Evolutionary conservation across 2,888 invertebrate species (phyloP), one percentile per base, ranked within the genome.

Genomic region (Xiphydria camelus): DNA sequence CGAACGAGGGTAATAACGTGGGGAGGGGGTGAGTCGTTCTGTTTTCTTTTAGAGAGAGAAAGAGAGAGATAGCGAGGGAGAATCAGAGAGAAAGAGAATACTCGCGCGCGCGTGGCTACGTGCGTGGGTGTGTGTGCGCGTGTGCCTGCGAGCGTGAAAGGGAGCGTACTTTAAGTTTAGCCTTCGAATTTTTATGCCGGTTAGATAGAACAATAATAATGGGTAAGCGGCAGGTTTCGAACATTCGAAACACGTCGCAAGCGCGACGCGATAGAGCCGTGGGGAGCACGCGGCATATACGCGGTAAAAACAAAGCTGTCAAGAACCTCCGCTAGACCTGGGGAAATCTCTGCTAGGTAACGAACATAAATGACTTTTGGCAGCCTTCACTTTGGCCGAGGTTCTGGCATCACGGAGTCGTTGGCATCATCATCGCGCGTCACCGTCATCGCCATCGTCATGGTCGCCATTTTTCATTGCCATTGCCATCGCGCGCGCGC

Each of bases 281-380:
- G n/a, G n/a, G n/a, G n/a, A n/a, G n/a, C n/a, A n/a, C n/a, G n/a
- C n/a, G n/a, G n/a, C n/a, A n/a, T n/a, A 20, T 38, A 38, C 9
- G 15, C 21, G 21, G n/a, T 25, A 9, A 10, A 14, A 12, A 31
- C 18, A n/a, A 43, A 42, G 56, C 57, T 58, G 69, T 59, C 68
- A 64, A 52, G 73, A 73, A 73, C 61, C 73, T 73, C 72, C 70
- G 73, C 72, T 73, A 73, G 73, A 73, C 71, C 59, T 59, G 53
- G 57, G 60, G 60, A 55, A 53, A 29, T 52, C 26, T 53, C 48
- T 50, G 39, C 47, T 29, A 44, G 23, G n/a, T 10, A 22, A 41
- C 7, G 7, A 4, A 32, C 2, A 15, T 3, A n/a, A 34, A 6
- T 21, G 26, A 29, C 7, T 19, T 33, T 40, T 21, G 14, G 47